These are phyloP conservation scores for Patagioenas fasciata DNA, from an alignment of 2,113 vertebrate species.

Conservation along the genomic window DNA sequence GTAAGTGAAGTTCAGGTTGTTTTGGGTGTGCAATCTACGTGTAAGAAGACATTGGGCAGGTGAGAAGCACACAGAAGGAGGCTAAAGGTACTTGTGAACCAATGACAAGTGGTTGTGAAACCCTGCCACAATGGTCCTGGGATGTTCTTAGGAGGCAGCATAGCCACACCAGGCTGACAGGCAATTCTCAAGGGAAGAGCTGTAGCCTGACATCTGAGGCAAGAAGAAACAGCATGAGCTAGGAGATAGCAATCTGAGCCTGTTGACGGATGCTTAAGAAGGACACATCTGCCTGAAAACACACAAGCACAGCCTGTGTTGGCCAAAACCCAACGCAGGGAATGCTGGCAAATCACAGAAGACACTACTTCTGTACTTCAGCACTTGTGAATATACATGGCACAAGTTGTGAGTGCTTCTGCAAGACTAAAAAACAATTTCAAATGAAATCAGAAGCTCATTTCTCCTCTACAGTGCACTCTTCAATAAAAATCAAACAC, in stretches of 20 bases:
- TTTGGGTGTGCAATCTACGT: not conserved
- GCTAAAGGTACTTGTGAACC: not conserved
- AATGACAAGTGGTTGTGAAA: rapidly evolving
- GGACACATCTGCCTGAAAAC: not conserved
- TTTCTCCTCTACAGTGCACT: not conserved
- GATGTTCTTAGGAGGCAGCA: not conserved
- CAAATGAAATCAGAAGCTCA: not conserved
- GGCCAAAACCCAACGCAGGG: not conserved
- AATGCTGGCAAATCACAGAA: not conserved
- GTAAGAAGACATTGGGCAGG: not conserved
- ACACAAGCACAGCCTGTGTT: not conserved
- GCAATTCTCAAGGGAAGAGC: not conserved
- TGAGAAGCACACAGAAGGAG: not conserved
- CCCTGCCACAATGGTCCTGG: not conserved
- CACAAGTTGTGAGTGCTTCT: not conserved
- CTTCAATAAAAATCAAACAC: not conserved
- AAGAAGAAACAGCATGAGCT: not conserved
- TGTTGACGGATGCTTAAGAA: not conserved
- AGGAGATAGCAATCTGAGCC: not conserved
- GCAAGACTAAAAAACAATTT: not conserved
- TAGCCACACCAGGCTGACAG: not conserved
- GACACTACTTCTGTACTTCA: not conserved
- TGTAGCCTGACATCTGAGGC: not conserved
- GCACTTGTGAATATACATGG: not conserved
- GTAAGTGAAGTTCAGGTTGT: not conserved